Evolutionary conservation across 2,113 vertebrate species (phyloP), one percentile per base, ranked within the genome.

Genomic region (Sebastes fasciatus): DNA sequence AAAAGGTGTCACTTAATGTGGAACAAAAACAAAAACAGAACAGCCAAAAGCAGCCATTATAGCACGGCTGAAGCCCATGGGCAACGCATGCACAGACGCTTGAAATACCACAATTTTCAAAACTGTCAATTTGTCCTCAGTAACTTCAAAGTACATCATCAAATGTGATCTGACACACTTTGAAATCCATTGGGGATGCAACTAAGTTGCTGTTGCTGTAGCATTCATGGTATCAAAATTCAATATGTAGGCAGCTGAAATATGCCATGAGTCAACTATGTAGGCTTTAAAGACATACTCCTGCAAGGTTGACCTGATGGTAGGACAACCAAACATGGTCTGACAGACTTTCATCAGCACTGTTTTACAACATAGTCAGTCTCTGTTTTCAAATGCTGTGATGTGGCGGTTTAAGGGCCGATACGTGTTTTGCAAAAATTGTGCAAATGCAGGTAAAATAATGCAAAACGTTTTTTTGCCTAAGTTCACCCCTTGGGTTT

Each of bases 41-140:
- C 62, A 55, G 51, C 51, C n/a, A 11, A 70, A 51, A 63, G 46
- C n/a, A 45, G 61, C 42, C 14, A n/a, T 64, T 54, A 66, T 12
- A 66, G 51, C 73, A 52, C 1, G 0, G 21, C 45, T 86, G 10
- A 82, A 45, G 61, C 67, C 76, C 43, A 19, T 62, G 80, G 40
- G 85, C 51, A 77, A 84, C 76, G 55, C 40, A 82, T 40, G 42
- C 73, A 49, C 52, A 64, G 62, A 81, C 57, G 78, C 63, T 87
- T 77, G 23, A 76, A 72, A 85, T 57, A 70, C 2, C 64, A 71
- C 52, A 45, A 2, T 79, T 82, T 82, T 66, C 1, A 40, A 74
- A 90, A 77, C 34, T 57, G 64, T 77, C 71, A 73, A 60, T 81
- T 84, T 82, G 58, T 84, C 68, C 78, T 83, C 74, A 55, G 14